Evolutionary conservation across 2,888 invertebrate genomes (phyloP), one percentile per base, ranked within the genome.

Genomic region (Biston betularia): DNA sequence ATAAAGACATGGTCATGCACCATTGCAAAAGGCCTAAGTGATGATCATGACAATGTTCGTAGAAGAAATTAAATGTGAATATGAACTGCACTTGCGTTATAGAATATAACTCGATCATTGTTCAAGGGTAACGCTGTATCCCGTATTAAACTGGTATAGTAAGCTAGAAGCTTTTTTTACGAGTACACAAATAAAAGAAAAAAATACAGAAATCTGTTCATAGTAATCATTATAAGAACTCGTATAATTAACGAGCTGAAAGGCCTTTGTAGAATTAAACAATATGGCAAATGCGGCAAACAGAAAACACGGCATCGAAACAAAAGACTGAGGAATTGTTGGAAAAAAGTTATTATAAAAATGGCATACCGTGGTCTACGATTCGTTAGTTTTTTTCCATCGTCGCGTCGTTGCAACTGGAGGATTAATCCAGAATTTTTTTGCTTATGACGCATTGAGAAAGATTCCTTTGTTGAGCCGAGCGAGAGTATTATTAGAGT

Each of bases 371-470:
- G 72, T 74, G 70, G 78, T 72, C 73, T 78, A 79, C 79, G 80
- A 81, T 80, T 85, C 79, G 82, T 82, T 85, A 80, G 80, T 81
- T 80, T 75, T 80, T 79, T 79, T 76, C 77, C 79, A 82, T 83
- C 81, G 82, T 81, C 79, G 77, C 79, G 82, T 81, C 79, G 77
- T 78, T 80, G 75, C 73, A 78, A 76, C 67, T 68, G 63, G 59
- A 68, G 78, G 56, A 75, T 85, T 83, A 76, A 87, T 82, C 79
- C 84, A 82, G 81, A 84, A 83, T 82, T 89, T 83, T 86, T 89
- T 86, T 84, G 80, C 84, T 86, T 79, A 82, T 83, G 86, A 80
- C 84, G 87, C 86, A 88, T 92, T 90, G 89, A 91, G 79, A 81
- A 84, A 80, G 79, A 85, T 73, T 79, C 82, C 82, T 92, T 92